phyloP scores from a whole-genome alignment of 2,797 vertebrate genomes.

The Brachyalestes nurse region DNA sequence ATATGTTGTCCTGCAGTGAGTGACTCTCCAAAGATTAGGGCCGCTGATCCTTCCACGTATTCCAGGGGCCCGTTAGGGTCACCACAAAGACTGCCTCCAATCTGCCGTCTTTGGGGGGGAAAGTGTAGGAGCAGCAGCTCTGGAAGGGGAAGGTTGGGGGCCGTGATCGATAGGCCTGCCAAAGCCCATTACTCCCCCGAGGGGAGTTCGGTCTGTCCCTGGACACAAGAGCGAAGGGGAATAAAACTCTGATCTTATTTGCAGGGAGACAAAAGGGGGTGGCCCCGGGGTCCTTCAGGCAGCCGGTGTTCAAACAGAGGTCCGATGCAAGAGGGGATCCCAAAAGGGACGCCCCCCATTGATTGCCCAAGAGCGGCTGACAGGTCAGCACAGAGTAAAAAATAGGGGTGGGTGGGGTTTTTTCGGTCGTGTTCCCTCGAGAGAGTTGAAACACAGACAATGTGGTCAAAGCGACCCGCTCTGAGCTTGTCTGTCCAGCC shows the following conservation, averaged over 20 bases:
- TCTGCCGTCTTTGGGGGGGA: slow-evolving; percentile 40
- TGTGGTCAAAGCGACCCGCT: slow-evolving; percentile 59
- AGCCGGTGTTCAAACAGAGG: slow-evolving; percentile 79
- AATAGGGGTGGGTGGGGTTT: slow-evolving; percentile 64
- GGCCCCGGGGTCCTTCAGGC: slow-evolving; percentile 74
- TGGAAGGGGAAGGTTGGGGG: slow-evolving; percentile 45
- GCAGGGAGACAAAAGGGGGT: slow-evolving; percentile 76
- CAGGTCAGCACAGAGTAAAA: slow-evolving; percentile 78
- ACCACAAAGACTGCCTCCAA: slow-evolving; percentile 32
- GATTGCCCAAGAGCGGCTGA: slow-evolving; percentile 76
- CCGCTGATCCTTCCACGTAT: neutral
- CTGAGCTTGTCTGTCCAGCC: slow-evolving; percentile 63
- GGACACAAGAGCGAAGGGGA: slow-evolving; percentile 75
- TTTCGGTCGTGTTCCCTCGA: slow-evolving; percentile 64
- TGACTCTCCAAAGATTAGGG: neutral
- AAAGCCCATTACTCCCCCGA: slow-evolving; percentile 75
- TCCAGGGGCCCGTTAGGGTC: slow-evolving; percentile 22
- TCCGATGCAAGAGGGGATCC: slow-evolving; percentile 71
- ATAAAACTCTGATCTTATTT: slow-evolving; percentile 84
- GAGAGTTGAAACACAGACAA: slow-evolving; percentile 72
- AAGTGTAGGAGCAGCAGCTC: slow-evolving; percentile 36
- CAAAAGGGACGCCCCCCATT: slow-evolving; percentile 73
- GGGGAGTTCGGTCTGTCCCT: slow-evolving; percentile 69
- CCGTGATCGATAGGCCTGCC: slow-evolving; percentile 78
- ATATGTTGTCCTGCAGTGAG: neutral